Percentiles rank a stretch among this genome's conserved stretches.
Evolutionary conservation across 2,888 invertebrate genomes (phyloP).

Genomic region (Acrobasis consociella): DNA sequence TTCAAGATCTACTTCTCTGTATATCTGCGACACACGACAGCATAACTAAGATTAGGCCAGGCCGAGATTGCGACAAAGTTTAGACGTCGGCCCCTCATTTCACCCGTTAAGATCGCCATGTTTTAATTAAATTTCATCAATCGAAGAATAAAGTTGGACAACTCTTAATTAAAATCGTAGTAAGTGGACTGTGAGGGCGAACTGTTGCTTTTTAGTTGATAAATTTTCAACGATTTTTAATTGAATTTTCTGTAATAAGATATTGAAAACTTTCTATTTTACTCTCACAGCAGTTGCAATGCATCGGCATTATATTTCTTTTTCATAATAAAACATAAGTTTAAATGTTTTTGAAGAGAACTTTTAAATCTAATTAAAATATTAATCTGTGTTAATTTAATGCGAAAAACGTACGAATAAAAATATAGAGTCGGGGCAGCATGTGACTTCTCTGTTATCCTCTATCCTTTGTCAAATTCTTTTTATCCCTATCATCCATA

Average conservation of each 20-base stretch:
- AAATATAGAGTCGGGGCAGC: too few relatives aligned
- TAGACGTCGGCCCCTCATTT: not conserved
- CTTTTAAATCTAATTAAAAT: too few relatives aligned
- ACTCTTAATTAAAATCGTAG: conserved; percentile 23
- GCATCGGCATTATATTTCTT: too few relatives aligned
- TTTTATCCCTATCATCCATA: too few relatives aligned
- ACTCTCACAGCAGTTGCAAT: too few relatives aligned
- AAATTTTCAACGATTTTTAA: not conserved
- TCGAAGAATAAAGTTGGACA: conserved; percentile 20
- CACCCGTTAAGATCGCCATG: conserved; percentile 13
- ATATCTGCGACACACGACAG: not conserved
- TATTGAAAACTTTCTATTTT: not conserved
- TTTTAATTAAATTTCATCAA: conserved; percentile 22
- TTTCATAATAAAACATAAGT: too few relatives aligned
- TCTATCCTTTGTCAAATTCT: too few relatives aligned
- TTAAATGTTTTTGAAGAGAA: too few relatives aligned
- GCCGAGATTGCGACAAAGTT: not conserved
- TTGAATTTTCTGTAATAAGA: conserved; percentile 1
- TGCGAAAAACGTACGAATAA: too few relatives aligned
- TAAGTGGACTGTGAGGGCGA: conserved; percentile 10
- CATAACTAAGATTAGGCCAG: not conserved
- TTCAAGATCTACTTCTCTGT: not conserved
- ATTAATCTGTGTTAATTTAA: too few relatives aligned
- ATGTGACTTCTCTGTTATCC: too few relatives aligned
- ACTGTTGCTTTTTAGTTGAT: conserved; percentile 6